phyloP scores from a whole-genome alignment of 2,113 vertebrate genomes.

The Limnothrissa miodon region DNA sequence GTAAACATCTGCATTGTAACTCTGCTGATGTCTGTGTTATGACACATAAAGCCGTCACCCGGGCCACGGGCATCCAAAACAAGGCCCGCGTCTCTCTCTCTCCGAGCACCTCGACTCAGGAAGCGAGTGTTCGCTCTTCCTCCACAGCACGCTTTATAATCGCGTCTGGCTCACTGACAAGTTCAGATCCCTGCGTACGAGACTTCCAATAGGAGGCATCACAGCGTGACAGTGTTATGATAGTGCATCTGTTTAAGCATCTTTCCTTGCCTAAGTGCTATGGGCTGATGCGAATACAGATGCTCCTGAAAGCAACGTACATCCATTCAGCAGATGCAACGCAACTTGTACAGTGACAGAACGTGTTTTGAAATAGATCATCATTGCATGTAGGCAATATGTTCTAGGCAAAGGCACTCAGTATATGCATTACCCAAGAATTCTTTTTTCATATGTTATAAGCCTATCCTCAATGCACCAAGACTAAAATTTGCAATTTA shows the following conservation, averaged over 20 bases:
- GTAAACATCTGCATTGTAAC: conserved; percentile 16
- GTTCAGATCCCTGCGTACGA: background rate
- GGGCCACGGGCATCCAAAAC: background rate
- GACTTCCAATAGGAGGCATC: background rate
- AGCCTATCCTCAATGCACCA: background rate
- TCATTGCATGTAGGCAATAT: background rate
- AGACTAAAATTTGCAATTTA: background rate
- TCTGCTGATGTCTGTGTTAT: background rate
- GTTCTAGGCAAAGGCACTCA: background rate
- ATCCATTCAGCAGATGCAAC: background rate
- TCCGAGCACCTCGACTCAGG: background rate
- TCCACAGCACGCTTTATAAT: background rate
- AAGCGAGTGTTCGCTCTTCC: background rate
- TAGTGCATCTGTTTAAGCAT: background rate
- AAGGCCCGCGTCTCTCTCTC: background rate
- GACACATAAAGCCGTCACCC: background rate
- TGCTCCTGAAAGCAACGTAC: background rate
- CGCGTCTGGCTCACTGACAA: background rate
- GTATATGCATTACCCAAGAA: background rate
- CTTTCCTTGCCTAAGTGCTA: background rate
- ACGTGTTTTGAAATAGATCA: background rate
- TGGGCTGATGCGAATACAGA: background rate
- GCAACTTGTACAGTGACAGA: background rate
- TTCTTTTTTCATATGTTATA: background rate
- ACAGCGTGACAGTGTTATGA: background rate